These are phyloP conservation scores for Plagodis pulveraria DNA, from an alignment of 2,888 invertebrate genomes.

Conservation along the genomic window DNA sequence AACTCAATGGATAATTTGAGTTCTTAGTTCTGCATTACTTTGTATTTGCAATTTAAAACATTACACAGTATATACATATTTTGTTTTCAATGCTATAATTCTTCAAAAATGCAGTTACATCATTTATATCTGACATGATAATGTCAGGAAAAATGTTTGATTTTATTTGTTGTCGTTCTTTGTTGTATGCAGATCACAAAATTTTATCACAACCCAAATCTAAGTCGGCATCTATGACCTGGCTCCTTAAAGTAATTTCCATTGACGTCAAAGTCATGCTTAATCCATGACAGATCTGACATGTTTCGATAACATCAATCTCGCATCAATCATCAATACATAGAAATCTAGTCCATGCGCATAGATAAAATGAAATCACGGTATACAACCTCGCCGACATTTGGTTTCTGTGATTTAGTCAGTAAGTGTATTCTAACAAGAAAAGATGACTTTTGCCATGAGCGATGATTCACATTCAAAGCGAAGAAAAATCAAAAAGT, in stretches of 20 bases:
- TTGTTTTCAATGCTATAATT: no score
- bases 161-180: no score
- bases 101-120: no score
- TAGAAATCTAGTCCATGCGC: no score
- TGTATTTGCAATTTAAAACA: no score
- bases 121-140: no score
- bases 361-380: neutral
- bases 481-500: slow-evolving; percentile 50
- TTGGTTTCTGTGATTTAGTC: neutral
- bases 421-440: slow-evolving; percentile 11
- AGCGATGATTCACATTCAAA: neutral
- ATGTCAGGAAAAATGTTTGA: no score
- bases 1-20: no score
- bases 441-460: slow-evolving; percentile 15
- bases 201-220: neutral
- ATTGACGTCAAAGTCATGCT: neutral
- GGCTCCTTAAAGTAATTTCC: neutral
- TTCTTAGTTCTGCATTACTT: no score
- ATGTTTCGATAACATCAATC: neutral
- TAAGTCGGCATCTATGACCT: neutral
- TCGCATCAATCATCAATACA: no score
- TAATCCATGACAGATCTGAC: neutral
- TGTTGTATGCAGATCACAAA: neutral
- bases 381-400: neutral
- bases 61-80: no score